Base-by-base conservation (phyloP, 2,113 vertebrate genomes). In the Struthidea cinerea region DNA sequence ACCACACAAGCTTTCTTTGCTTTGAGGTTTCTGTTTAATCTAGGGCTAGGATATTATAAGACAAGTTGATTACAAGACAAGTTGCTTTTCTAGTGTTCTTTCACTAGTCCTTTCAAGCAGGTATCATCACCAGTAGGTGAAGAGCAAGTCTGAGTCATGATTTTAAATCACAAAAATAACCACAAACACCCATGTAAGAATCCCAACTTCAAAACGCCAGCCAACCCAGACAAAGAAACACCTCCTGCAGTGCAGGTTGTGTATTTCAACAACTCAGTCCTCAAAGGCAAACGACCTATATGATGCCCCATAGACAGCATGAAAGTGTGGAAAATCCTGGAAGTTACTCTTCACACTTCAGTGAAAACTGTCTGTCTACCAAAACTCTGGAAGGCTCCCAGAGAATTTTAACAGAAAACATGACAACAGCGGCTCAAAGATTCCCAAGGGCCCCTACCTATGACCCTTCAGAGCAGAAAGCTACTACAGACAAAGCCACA, bases 131-230 rank as follows among this genome's bases (percentile, higher is more conserved):
- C 22, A 63, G 39, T 18, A 78, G 57, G 47, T 89, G 60, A 90
- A 84, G 37, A 69, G 27, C 63, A 86, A 90, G 64, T 37, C 17
- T 78, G 86, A 92, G 37, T 83, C 52, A 37, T 13, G 41, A 63
- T 60, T 96, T 63, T 61, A 87, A 75, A 89, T 59, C 76, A 84
- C 60, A 71, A 81, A 93, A 90, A 55, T n/a, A 95, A 67, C 53
- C 57, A 75, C 73, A 87, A 87, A 81, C 60, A 81, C 24, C 61
- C 56, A 52, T 52, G 44, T 64, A 82, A 87, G 65, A 94, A 93
- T 52, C 37, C 49, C 19, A 37, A 78, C 63, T 90, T 78, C 68
- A 90, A 84, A 33, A 22, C 12, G 59, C 17, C 87, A 94, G 41
- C n/a, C 55, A 90, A 76, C 3, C 18, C 82, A 82, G 56, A 59